These are phyloP conservation scores for Calephelis virginiensis DNA, from an alignment of 1,140 invertebrate species.

Conservation along the genomic window DNA sequence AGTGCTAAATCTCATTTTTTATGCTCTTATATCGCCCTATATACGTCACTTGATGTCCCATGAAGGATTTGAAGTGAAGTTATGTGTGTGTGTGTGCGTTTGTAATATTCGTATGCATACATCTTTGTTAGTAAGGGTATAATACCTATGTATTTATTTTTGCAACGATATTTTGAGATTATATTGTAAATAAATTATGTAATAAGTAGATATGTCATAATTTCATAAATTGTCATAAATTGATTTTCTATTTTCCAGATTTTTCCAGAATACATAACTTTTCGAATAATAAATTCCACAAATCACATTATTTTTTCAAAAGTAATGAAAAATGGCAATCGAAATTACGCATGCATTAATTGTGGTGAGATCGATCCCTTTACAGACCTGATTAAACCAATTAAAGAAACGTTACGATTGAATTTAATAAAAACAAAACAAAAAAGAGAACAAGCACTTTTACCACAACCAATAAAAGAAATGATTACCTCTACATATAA, in stretches of 20 bases:
- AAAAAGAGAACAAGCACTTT: constrained; percentile 26
- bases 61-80: too few relatives aligned
- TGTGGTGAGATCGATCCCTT: constrained; percentile 35
- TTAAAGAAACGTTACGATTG: constrained; percentile 29
- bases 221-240: not conserved
- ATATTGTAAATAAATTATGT: too few relatives aligned
- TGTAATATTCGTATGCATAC: too few relatives aligned
- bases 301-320: constrained; percentile 51
- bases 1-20: too few relatives aligned
- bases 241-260: constrained; percentile 38
- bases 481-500: not conserved
- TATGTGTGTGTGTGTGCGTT: too few relatives aligned
- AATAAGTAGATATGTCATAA: too few relatives aligned
- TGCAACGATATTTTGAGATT: too few relatives aligned
- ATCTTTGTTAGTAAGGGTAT: too few relatives aligned
- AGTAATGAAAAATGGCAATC: constrained; percentile 42
- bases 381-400: constrained; percentile 27
- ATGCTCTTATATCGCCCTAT: too few relatives aligned
- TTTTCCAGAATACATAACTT: constrained; percentile 33
- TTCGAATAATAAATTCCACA: constrained; percentile 44
- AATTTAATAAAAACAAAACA: constrained; percentile 33
- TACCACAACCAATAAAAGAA: constrained; percentile 17
- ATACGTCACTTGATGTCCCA: too few relatives aligned
- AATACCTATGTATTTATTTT: too few relatives aligned
- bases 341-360: constrained; percentile 40